These are phyloP conservation scores for Garrulus glandarius DNA, from an alignment of 2,797 vertebrate species.

Conservation along the genomic window DNA sequence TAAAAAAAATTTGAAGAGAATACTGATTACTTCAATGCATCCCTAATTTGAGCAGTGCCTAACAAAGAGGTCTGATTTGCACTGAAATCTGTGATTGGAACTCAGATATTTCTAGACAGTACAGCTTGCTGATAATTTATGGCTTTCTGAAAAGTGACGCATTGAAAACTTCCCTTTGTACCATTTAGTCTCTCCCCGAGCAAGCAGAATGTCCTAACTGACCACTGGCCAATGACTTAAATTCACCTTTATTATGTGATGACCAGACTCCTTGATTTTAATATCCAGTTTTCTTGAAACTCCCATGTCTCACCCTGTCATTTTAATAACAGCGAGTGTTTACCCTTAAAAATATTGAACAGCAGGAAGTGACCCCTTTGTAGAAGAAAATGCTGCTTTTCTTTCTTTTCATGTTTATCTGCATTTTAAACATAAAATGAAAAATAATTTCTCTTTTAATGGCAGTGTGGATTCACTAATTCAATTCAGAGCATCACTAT, in stretches of 20 bases:
- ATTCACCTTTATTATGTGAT: neutral
- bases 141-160: neutral
- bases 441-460: neutral
- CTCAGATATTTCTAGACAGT: constrained; percentile 29
- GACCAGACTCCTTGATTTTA: neutral
- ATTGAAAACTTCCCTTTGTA: neutral
- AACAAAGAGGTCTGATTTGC: constrained; percentile 60
- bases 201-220: neutral
- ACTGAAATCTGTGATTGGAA: neutral
- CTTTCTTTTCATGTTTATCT: neutral
- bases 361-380: neutral
- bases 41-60: constrained; percentile 27
- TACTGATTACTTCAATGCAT: constrained; percentile 44
- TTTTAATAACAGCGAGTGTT: neutral
- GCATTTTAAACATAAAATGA: neutral
- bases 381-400: neutral
- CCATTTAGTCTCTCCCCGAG: neutral
- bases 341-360: neutral
- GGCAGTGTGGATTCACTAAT: neutral
- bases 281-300: neutral
- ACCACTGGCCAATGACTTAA: neutral
- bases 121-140: constrained; percentile 41
- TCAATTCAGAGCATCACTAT: neutral
- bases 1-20: neutral
- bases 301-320: neutral